Conservation (phyloP, 2,113 vertebrate genomes). For the Marmota monax region DNA sequence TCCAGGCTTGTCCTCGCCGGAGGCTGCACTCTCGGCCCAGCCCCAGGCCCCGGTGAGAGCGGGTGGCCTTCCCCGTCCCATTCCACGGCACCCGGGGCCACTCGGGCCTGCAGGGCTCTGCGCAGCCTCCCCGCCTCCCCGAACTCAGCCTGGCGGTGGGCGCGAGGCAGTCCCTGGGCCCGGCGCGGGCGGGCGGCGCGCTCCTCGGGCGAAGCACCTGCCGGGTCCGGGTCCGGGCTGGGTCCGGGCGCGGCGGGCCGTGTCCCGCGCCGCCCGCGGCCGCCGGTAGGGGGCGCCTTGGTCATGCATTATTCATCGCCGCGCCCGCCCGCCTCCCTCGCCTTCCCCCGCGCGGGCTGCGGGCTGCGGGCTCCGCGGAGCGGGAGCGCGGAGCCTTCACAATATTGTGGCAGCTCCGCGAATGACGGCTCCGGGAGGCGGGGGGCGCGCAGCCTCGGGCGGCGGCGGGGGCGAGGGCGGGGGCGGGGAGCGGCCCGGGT, state of each 20-base stretch:
- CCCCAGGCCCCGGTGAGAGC: background rate
- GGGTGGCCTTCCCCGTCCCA: background rate
- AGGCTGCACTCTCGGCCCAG: background rate
- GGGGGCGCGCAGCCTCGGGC: conserved; percentile 77
- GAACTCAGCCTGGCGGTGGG: background rate
- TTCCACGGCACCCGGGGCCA: background rate
- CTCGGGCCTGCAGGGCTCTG: background rate
- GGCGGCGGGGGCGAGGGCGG: conserved; percentile 44
- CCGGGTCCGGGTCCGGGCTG: background rate
- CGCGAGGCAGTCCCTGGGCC: background rate
- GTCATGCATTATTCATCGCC: conserved; percentile 92
- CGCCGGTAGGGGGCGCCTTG: conserved; percentile 96
- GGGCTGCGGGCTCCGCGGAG: conserved; percentile 83
- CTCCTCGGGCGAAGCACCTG: background rate
- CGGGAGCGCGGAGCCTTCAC: conserved; percentile 84
- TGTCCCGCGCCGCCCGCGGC: background rate
- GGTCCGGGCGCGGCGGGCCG: background rate
- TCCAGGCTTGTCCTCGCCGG: background rate
- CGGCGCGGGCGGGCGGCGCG: background rate
- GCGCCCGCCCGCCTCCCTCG: conserved; percentile 64
- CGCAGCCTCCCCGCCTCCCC: background rate
- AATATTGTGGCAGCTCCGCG: conserved; percentile 87
- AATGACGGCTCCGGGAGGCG: conserved; percentile 83
- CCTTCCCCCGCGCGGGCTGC: conserved; percentile 66
- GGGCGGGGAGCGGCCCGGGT: background rate